These are phyloP conservation scores for Calonectris borealis DNA, from an alignment of 2,113 vertebrate genomes.

Conservation along the genomic window DNA sequence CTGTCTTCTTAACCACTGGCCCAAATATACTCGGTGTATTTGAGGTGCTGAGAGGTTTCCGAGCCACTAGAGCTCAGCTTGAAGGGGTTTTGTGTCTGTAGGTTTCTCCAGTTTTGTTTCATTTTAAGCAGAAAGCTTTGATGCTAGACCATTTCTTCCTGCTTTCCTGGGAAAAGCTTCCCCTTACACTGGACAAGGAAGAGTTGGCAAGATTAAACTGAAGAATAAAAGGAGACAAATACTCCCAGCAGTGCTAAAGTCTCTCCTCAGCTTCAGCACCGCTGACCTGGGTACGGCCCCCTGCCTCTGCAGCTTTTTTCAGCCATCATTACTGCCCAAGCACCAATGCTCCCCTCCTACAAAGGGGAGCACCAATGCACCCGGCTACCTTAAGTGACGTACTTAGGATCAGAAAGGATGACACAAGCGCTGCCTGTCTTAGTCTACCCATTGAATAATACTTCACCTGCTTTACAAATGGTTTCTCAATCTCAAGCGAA, in stretches of 20 bases:
- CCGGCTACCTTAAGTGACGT: rapidly evolving
- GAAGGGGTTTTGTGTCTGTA: background rate
- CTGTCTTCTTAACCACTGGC: background rate
- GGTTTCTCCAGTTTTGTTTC: background rate
- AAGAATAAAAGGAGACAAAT: background rate
- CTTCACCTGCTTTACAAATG: background rate
- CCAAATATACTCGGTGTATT: background rate
- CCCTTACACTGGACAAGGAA: background rate
- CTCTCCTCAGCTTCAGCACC: background rate
- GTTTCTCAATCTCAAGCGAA: background rate
- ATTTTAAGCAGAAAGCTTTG: background rate
- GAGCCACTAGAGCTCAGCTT: background rate
- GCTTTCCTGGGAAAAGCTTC: background rate
- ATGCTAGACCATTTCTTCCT: background rate
- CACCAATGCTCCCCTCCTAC: background rate
- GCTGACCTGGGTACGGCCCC: rapidly evolving
- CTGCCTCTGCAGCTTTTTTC: background rate
- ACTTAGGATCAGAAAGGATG: background rate
- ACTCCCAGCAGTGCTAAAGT: background rate
- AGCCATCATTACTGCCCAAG: background rate
- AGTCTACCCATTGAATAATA: background rate
- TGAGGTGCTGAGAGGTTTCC: background rate
- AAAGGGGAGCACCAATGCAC: background rate
- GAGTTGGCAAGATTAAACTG: background rate
- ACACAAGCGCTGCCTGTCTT: background rate